These are phyloP conservation scores for Sardina pilchardus DNA, from an alignment of 2,113 vertebrate genomes.

Conservation along the genomic window DNA sequence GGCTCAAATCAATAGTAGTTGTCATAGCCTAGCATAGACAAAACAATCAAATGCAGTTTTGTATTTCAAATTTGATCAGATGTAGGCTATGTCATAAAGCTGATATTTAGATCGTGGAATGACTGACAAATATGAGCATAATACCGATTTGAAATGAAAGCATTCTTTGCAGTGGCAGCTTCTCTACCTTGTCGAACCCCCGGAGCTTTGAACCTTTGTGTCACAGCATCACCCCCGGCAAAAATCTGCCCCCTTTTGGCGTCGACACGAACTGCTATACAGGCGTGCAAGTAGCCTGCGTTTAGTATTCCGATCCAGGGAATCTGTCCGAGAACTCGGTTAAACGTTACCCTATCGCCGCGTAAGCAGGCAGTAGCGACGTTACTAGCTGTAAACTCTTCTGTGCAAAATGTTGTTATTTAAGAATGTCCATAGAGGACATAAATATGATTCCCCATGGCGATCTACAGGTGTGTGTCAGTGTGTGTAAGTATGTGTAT, in stretches of 20 bases:
- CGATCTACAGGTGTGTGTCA: conserved; percentile 18
- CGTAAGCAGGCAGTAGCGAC: neutral
- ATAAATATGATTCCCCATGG: neutral
- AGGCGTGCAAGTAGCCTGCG: neutral
- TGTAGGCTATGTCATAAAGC: neutral
- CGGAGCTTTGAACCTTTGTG: neutral
- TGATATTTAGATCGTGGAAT: neutral
- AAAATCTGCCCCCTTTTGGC: conserved; percentile 21
- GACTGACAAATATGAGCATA: neutral
- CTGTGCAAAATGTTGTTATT: neutral
- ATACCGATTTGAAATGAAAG: neutral
- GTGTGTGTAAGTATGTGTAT: neutral
- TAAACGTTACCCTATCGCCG: neutral
- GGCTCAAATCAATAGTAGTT: neutral
- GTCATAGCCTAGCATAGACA: neutral
- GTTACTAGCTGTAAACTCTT: neutral
- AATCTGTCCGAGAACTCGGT: neutral
- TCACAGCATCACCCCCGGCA: neutral
- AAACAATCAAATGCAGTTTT: neutral
- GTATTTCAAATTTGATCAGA: neutral
- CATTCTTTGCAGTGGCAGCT: neutral
- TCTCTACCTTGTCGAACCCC: neutral
- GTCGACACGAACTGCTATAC: neutral
- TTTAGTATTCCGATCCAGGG: neutral
- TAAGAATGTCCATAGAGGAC: neutral